phyloP scores from a whole-genome alignment of 64 coral and sea anemone species.

The Orbicella faveolata region DNA sequence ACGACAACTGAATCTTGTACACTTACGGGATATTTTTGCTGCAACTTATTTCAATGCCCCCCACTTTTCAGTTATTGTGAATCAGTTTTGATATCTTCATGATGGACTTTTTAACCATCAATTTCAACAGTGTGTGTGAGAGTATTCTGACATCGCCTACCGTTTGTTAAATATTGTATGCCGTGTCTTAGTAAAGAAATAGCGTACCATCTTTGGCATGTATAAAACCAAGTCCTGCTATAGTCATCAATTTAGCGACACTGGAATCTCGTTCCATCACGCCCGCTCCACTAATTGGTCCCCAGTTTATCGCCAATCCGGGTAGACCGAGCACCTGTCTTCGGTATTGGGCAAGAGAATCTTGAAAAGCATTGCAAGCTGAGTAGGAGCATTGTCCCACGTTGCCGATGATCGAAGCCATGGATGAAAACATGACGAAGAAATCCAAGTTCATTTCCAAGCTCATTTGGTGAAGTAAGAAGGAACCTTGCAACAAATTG shows the following conservation, averaged over 20 bases:
- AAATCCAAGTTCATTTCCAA: constrained; percentile 75
- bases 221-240: constrained; percentile 36
- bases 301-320: constrained; percentile 73
- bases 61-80: no score
- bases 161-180: no score
- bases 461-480: constrained; percentile 67
- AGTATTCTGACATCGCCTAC: no score
- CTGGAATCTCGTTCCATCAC: constrained; percentile 42
- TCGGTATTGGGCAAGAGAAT: constrained; percentile 65
- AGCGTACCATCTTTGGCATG: constrained; percentile 46
- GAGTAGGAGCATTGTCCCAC: constrained; percentile 54
- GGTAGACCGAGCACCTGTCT: constrained; percentile 64
- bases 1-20: no score
- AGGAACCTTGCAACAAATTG: constrained; percentile 19
- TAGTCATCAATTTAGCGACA: constrained; percentile 28
- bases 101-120: no score
- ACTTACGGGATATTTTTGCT: no score
- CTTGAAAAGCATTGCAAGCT: constrained; percentile 68
- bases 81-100: no score
- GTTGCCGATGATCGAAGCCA: constrained; percentile 58
- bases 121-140: no score
- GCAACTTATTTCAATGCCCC: no score
- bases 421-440: constrained; percentile 76
- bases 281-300: constrained; percentile 75
- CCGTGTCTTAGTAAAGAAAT: not conserved